Base-by-base conservation (phyloP, 2,797 vertebrate genomes). In the Chromis chromis region DNA sequence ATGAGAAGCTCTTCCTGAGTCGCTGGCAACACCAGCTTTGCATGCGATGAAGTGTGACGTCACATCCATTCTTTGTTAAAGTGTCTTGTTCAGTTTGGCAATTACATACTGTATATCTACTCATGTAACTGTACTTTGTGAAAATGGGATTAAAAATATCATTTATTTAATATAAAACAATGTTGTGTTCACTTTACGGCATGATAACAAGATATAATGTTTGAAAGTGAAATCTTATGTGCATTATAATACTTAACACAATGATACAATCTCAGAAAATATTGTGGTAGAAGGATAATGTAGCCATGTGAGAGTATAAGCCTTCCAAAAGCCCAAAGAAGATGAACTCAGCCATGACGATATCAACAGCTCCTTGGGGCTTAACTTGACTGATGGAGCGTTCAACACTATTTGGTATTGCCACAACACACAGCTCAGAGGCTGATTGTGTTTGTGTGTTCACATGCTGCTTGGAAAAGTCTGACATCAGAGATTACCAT, bases 91-190 rank as follows among this genome's bases (percentile, higher is more conserved):
- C 58, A 46, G 21, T 81, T 75, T 69, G 53, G 4, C 63, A 58
- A 40, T 68, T 31, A 11, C 46, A 31, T 39, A 48, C 27, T 75
- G 17, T 65, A 50, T 44, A 58, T 27, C 19, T 70, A 67, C 48
- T 42, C 50, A 58, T 78, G 53, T 66, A 66, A 57, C 44, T 42
- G 13, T 25, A 13, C 5, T 12, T 19, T 81, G 52, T 75, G 44
- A 65, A 66, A 81, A 71, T 55, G 13, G 17, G 27, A 79, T 72
- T 76, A 78, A 86, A 81, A 54, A 4, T 24, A 55, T 49, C 33
- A 70, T 59, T 69, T 62, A 55, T 78, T 87, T 54, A 58, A 40
- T 52, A 36, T 55, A 22, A 52, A 65, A 19, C 4, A 59, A 1
- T 57, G 6, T 1, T 57, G 19, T 64, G 27, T 57, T 65, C 9